These are phyloP conservation scores for Allochrocebus solatus DNA, from an alignment of 2,797 vertebrate genomes.

Conservation along the genomic window DNA sequence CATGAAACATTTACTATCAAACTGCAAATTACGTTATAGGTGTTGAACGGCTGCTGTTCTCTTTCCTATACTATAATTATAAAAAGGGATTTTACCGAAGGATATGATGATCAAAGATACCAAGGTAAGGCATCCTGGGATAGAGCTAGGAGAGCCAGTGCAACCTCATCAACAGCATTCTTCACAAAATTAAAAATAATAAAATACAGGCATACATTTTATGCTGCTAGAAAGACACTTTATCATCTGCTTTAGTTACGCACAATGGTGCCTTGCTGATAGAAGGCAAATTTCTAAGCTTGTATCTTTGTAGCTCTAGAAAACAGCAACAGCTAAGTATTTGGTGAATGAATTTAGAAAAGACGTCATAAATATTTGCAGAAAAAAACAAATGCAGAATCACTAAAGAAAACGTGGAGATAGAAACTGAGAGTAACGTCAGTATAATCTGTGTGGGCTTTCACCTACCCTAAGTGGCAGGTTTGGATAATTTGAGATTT, in stretches of 20 bases:
- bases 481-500: neutral
- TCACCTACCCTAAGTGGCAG: neutral
- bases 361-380: neutral
- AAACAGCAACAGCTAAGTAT: constrained; percentile 3
- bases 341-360: constrained; percentile 16
- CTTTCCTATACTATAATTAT: neutral
- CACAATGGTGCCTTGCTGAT: neutral
- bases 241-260: neutral
- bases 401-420: neutral
- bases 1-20: neutral
- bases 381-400: neutral
- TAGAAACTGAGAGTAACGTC: neutral
- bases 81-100: neutral
- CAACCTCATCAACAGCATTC: neutral
- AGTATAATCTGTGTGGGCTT: neutral
- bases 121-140: neutral
- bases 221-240: neutral
- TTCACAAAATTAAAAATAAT: constrained; percentile 32
- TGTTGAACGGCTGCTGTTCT: neutral
- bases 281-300: neutral
- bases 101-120: neutral
- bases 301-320: neutral
- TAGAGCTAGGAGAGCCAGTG: neutral
- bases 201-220: neutral
- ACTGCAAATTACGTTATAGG: neutral